Evolutionary conservation across 2,113 vertebrate genomes (phyloP), one percentile per base, ranked within the genome.

Genomic region (Lates calcarifer): DNA sequence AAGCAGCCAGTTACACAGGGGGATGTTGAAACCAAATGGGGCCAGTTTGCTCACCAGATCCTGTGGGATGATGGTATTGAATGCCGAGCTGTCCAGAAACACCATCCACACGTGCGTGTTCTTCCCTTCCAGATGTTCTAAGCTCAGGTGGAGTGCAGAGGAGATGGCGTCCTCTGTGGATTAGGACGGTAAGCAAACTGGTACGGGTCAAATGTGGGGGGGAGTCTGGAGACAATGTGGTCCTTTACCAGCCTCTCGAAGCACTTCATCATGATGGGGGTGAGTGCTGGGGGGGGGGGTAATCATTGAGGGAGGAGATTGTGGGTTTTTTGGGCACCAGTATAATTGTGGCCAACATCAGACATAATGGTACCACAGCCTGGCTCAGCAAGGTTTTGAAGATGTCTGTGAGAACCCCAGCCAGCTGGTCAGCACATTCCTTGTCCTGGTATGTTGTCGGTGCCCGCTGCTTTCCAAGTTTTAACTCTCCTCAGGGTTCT

Each of bases 201-300:
- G 29, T 22, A 41, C 0, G 45, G 64, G 26, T 82, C 65, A 1
- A 55, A 17, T 26, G 56, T 29, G 10, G 62, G 5, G 1, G 64
- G 33, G 11, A 72, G 67, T 17, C 10, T 31, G 47, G 60, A 41
- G 2, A 14, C 47, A 3, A 77, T 58, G 53, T 77, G 74, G 29
- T 22, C 17, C 55, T 68, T 68, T 13, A 75, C 33, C 24, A 75
- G 55, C 20, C 62, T 49, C 17, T 67, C 41, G 2, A 67, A 58
- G 62, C 70, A 73, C 26, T 71, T 72, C 33, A 65, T 73, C 39
- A 81, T 78, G 15, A 67, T 69, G 29, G 66, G 47, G 55, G 57
- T 79, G 18, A 71, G 77, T 63, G 26, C 45, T 24, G 29, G 17
- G 7, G 70, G 67, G 10, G 24, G 6, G 33, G 39, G 4, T n/a